phyloP scores from a whole-genome alignment of 2,797 vertebrate species.

The Enteromius viviparus region DNA sequence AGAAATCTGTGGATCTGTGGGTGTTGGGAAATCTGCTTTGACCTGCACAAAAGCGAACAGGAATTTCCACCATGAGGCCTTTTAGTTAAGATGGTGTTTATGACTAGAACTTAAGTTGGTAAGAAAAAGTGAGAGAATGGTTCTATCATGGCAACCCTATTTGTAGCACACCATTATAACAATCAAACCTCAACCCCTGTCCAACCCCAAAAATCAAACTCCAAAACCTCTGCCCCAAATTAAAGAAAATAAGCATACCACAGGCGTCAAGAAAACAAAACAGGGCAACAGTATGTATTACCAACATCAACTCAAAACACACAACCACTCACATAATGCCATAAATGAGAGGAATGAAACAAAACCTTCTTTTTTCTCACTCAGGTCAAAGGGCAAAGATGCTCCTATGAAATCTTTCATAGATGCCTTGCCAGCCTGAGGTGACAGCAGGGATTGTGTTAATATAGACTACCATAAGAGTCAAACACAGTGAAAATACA shows the following conservation, averaged over 20 bases:
- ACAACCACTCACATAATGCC: constrained; percentile 83
- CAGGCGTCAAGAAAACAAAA: constrained; percentile 78
- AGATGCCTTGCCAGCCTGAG: constrained; percentile 73
- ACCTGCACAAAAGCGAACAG: not conserved
- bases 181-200: constrained; percentile 77
- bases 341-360: constrained; percentile 35
- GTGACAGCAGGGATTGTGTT: constrained; percentile 78
- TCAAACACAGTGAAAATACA: constrained; percentile 16
- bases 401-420: constrained; percentile 77
- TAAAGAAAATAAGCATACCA: constrained; percentile 73
- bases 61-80: not conserved
- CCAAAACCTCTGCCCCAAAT: constrained; percentile 71
- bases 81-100: not conserved
- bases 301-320: constrained; percentile 85
- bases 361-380: constrained; percentile 75
- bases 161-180: constrained; percentile 90
- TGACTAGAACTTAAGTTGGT: not conserved
- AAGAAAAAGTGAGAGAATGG: constrained; percentile 7
- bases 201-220: constrained; percentile 82
- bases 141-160: constrained; percentile 96
- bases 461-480: not conserved
- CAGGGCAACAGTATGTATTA: constrained; percentile 66
- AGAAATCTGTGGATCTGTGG: not conserved
- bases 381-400: constrained; percentile 74
- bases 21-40: not conserved